Evolutionary conservation across 2,797 vertebrate species (phyloP).

Genomic region (Poeciliopsis presidionis): DNA sequence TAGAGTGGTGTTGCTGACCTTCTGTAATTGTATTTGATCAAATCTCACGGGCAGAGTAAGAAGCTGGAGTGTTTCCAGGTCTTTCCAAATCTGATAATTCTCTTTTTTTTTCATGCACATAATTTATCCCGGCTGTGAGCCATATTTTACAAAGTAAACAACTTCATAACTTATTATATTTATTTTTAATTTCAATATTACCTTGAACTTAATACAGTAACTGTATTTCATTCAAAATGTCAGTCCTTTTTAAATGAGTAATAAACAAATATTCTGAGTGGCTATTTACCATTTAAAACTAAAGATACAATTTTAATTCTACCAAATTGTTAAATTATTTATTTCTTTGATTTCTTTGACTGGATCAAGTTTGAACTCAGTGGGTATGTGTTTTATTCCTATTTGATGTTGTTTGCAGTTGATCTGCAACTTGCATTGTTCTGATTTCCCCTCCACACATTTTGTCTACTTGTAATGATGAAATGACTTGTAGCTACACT

Average conservation of each 20-base stretch:
- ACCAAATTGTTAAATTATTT: neutral
- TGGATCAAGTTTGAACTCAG: neutral
- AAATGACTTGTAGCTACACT: neutral
- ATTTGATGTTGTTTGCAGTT: neutral
- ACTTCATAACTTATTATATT: constrained; percentile 7
- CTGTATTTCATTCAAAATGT: neutral
- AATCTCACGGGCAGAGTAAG: constrained; percentile 19
- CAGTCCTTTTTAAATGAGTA: neutral
- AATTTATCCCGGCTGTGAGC: constrained; percentile 18
- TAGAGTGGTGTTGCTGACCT: constrained; percentile 45
- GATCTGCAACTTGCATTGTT: neutral
- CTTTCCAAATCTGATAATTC: constrained; percentile 17
- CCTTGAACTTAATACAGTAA: neutral
- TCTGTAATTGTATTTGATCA: constrained; percentile 47
- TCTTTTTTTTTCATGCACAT: constrained; percentile 29
- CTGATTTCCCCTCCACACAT: neutral
- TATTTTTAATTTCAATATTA: neutral
- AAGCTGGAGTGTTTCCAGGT: constrained; percentile 21
- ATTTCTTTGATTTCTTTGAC: neutral
- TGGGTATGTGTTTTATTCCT: neutral
- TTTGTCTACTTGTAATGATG: neutral
- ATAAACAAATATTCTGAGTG: neutral
- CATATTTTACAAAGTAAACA: constrained; percentile 44
- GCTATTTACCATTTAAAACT: neutral
- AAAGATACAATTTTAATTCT: neutral